These are phyloP conservation scores for Coreoperca whiteheadi DNA, from an alignment of 2,113 vertebrate genomes.

Conservation along the genomic window DNA sequence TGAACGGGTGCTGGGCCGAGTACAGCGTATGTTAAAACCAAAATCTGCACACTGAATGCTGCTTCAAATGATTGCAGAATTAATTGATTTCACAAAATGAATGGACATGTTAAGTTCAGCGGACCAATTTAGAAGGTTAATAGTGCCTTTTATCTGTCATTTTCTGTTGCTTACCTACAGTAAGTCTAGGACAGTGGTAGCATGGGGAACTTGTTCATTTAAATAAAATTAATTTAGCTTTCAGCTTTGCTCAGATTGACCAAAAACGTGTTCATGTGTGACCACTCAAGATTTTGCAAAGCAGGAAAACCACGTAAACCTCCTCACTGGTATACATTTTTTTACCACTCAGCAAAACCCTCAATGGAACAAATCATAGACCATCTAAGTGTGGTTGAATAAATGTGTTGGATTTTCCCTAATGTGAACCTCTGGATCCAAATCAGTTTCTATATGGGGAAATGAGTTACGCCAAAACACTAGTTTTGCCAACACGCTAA, in stretches of 20 bases:
- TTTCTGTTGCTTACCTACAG: neutral
- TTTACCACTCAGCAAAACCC: neutral
- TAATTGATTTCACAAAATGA: neutral
- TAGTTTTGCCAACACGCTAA: neutral
- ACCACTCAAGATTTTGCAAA: neutral
- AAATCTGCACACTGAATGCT: slow-evolving; percentile 6
- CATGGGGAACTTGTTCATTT: neutral
- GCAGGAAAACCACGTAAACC: neutral
- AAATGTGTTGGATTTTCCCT: neutral
- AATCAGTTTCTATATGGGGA: neutral
- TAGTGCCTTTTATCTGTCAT: neutral
- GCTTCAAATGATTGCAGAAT: neutral
- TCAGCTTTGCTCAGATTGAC: neutral
- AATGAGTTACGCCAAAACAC: neutral
- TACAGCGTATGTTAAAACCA: neutral
- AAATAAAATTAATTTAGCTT: neutral
- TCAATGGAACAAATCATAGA: neutral
- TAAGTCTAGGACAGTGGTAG: neutral
- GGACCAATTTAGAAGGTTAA: neutral
- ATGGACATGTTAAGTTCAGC: neutral
- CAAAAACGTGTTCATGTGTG: neutral
- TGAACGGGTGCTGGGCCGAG: neutral
- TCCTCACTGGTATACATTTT: neutral
- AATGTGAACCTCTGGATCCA: neutral
- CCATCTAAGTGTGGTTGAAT: neutral